phyloP scores from a whole-genome alignment of 2,888 invertebrate genomes.

The Drosophila anomalata region DNA sequence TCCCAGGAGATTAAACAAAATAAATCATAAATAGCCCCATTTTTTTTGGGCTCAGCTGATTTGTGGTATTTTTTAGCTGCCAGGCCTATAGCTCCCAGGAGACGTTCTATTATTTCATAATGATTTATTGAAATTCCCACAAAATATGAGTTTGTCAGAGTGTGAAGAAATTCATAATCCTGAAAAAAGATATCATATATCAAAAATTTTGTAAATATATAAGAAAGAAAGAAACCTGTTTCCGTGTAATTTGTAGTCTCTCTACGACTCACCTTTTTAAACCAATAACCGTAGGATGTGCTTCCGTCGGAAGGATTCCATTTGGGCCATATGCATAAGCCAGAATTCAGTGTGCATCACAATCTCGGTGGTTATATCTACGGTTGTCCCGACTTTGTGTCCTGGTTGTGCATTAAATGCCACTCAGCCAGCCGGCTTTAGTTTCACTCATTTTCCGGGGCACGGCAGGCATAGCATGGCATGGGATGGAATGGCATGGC shows the following conservation, averaged over 20 bases:
- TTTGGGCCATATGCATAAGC: conserved; percentile 21
- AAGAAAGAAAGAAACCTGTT: too few relatives aligned
- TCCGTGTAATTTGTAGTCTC: too few relatives aligned
- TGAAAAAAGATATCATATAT: not conserved
- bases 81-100: not conserved
- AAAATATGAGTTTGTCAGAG: not conserved
- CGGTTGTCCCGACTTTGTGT: conserved; percentile 18
- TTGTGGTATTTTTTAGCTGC: not conserved
- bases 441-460: conserved; percentile 64
- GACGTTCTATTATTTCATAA: not conserved
- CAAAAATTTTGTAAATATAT: not conserved
- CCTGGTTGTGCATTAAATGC: conserved; percentile 69
- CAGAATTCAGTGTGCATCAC: conserved; percentile 8
- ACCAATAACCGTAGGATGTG: conserved; percentile 17
- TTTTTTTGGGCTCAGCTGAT: not conserved
- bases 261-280: not conserved
- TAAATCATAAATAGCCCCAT: not conserved
- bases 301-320: conserved; percentile 8
- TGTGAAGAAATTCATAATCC: not conserved
- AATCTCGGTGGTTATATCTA: conserved; percentile 31
- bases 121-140: not conserved
- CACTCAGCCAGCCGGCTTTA: conserved; percentile 64
- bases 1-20: not conserved
- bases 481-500: not conserved
- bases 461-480: conserved; percentile 8